Evolutionary conservation across 1,140 invertebrate genomes (phyloP).

Genomic region (Danaus plexippus): DNA sequence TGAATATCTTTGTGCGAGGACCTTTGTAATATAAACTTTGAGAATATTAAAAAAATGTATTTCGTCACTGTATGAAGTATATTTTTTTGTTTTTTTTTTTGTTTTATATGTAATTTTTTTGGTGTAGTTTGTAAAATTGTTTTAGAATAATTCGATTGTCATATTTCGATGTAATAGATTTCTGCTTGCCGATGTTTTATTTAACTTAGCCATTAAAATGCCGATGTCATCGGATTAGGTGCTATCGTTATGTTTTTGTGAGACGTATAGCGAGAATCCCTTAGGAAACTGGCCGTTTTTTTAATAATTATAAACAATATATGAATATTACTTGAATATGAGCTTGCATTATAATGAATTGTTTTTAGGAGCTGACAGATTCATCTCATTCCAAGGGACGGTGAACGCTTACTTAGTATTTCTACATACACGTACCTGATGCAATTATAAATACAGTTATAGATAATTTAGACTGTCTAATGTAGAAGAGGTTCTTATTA

Average conservation of each 20-base stretch:
- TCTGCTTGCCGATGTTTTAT: constrained; percentile 42
- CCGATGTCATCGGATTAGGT: background rate
- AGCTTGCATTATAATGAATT: constrained; percentile 14
- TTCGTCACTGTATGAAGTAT: background rate
- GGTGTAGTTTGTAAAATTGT: constrained; percentile 6
- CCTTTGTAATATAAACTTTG: constrained; percentile 51
- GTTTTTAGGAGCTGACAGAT: constrained; percentile 17
- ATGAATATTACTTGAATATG: background rate
- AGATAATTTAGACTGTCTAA: constrained; percentile 35
- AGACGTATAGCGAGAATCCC: no score
- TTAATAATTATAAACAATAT: no score
- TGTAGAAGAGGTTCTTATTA: background rate
- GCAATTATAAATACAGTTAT: constrained; percentile 45
- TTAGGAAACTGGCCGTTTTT: no score
- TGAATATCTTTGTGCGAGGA: constrained; percentile 52
- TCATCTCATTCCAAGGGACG: constrained; percentile 45
- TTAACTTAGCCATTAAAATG: constrained; percentile 30
- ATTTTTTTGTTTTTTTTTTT: background rate
- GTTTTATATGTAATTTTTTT: constrained; percentile 4
- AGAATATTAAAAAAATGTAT: constrained; percentile 38
- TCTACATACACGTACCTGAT: constrained; percentile 57
- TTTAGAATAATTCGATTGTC: constrained; percentile 10
- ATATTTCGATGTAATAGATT: constrained; percentile 15
- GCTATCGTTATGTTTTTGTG: no score
- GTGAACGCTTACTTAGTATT: constrained; percentile 41